phyloP scores from a whole-genome alignment of 2,113 vertebrate species.

The Chloroceryle aenea region DNA sequence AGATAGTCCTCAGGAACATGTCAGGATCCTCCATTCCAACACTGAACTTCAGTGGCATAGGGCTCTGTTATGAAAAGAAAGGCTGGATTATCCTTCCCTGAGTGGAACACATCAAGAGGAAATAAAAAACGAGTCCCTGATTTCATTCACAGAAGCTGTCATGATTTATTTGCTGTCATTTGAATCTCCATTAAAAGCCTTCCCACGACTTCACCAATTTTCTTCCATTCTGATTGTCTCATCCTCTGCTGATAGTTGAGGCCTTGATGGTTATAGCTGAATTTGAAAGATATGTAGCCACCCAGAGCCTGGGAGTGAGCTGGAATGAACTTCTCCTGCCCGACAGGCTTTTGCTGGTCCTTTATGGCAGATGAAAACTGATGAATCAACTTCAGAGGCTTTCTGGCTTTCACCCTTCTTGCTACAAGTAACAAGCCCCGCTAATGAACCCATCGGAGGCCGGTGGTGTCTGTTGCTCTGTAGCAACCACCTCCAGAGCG shows the following conservation, averaged over 20 bases:
- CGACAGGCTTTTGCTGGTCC: background rate
- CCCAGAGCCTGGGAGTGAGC: background rate
- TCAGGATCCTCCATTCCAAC: background rate
- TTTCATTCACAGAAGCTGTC: constrained; percentile 26
- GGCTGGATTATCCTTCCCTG: background rate
- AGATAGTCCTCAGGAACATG: background rate
- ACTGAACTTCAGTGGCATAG: background rate
- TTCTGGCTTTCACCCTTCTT: constrained; percentile 8
- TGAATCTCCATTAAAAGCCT: constrained; percentile 49
- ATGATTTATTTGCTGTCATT: constrained; percentile 50
- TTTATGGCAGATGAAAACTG: constrained; percentile 47
- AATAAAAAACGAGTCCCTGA: constrained; percentile 22
- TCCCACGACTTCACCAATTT: background rate
- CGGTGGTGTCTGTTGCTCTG: background rate
- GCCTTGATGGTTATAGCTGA: constrained; percentile 39
- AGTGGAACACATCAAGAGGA: constrained; percentile 24
- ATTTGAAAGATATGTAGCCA: constrained; percentile 36
- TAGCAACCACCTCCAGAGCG: background rate
- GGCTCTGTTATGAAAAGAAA: constrained; percentile 21
- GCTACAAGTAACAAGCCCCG: background rate
- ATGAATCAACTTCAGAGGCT: constrained; percentile 52
- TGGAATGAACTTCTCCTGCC: constrained; percentile 17
- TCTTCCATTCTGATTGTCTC: constrained; percentile 29
- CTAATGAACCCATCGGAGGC: constrained; percentile 23
- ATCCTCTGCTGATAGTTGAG: constrained; percentile 19